Conservation (phyloP, 1,140 invertebrate genomes). For the Drosophila seguyi region DNA sequence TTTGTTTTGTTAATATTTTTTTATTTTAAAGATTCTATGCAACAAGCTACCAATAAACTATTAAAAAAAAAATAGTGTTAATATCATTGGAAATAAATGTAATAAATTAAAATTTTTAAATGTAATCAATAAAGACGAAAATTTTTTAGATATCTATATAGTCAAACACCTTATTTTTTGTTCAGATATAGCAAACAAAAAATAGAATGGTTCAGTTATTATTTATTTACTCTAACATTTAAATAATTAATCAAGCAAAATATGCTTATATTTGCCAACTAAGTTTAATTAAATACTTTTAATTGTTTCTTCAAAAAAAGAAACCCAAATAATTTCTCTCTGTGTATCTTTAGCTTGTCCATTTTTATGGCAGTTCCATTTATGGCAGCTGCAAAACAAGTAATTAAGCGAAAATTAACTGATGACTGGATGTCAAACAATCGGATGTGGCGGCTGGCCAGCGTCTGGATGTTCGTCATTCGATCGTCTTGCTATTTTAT, state of each 20-base stretch:
- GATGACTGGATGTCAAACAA: slow-evolving; percentile 65
- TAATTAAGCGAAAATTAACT: slow-evolving; percentile 78
- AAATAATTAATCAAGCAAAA: neutral
- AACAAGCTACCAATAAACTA: too few species aligned
- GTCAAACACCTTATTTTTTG: neutral
- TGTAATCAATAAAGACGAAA: too few species aligned
- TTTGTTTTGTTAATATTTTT: too few species aligned
- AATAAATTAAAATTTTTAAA: too few species aligned
- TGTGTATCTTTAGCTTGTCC: neutral
- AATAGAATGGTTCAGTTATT: too few species aligned
- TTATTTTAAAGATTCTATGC: too few species aligned
- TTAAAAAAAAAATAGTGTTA: too few species aligned
- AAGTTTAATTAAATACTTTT: neutral
- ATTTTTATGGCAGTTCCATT: slow-evolving; percentile 26
- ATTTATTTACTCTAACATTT: neutral
- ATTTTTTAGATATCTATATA: too few species aligned
- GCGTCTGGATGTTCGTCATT: slow-evolving; percentile 52
- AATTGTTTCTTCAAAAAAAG: too few species aligned
- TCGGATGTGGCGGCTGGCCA: slow-evolving; percentile 38
- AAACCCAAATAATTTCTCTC: neutral
- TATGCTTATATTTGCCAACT: neutral
- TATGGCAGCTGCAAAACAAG: slow-evolving; percentile 61
- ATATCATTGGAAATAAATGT: too few species aligned
- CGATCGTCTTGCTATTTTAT: slow-evolving; percentile 12
- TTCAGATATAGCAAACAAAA: too few species aligned